Evolutionary conservation across 2,888 invertebrate species (phyloP).

Genomic region (Athetis lepigone): DNA sequence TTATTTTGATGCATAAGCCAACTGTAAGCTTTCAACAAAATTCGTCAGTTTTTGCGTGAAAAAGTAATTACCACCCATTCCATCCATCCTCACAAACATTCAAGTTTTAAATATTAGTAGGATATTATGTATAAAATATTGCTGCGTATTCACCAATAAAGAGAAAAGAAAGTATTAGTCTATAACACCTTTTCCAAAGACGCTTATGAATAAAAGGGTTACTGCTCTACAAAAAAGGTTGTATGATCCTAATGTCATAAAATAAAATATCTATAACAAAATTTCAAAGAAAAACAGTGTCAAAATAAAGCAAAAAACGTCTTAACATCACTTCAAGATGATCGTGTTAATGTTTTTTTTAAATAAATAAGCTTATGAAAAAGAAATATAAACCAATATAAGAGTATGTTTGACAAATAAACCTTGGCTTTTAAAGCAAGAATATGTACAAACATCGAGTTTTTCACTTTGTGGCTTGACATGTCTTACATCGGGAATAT

Average conservation of each 20-base stretch:
- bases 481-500: slow-evolving; percentile 72
- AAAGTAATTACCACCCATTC: too few relatives aligned
- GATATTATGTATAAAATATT: background rate
- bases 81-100: too few relatives aligned
- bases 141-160: background rate
- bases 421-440: slow-evolving; percentile 18
- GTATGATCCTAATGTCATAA: background rate
- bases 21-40: too few relatives aligned
- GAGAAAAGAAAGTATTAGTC: background rate
- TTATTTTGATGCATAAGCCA: too few relatives aligned
- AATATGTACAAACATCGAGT: slow-evolving; percentile 48
- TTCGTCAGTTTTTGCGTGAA: too few relatives aligned
- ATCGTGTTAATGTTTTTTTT: slow-evolving; percentile 12
- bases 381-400: slow-evolving; percentile 26
- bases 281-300: background rate
- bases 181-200: background rate
- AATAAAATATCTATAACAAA: background rate
- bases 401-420: slow-evolving; percentile 13
- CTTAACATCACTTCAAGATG: background rate
- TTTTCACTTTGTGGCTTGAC: slow-evolving; percentile 67
- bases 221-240: background rate
- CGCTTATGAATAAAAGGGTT: background rate
- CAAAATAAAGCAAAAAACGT: background rate
- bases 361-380: slow-evolving; percentile 1
- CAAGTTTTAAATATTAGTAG: too few relatives aligned